Evolutionary conservation across 1,140 invertebrate species (phyloP), one percentile per base, ranked within the genome.

Genomic region (Metaphire vulgaris): DNA sequence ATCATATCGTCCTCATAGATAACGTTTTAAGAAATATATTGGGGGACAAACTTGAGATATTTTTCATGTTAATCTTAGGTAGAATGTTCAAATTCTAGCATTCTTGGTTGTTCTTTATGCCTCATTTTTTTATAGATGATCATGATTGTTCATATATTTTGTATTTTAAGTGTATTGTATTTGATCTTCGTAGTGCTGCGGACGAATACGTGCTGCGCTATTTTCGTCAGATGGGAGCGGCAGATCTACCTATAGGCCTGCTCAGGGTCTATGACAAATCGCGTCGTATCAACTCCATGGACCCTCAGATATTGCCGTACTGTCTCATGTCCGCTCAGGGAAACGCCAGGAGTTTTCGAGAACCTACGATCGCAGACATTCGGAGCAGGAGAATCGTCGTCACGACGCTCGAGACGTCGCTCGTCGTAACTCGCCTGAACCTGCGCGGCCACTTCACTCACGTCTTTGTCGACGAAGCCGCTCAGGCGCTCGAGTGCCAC

Each of bases 391-490:
- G 91, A 74, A 89, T 96, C n/a, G 89, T 95, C 70, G 91, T 95
- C 0, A 92, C 93, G 0, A 95, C 93, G 0, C 83, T 96, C 0
- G 91, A 90, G 75, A 94, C 92, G 32, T 93, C 93, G 0, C 91
- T 92, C 84, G 91, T 90, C 80, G 83, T 96, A 66, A 88, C 89
- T 0, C 21, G 33, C 34, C 26, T 26, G 14, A 14, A 74, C 1
- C 41, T 56, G 6, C 6, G 21, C 6, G 41, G 91, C 14, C 89
- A 90, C 75, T 94, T 94, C 79, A 93, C 91, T 0, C 93, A 96
- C 83, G 94, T 96, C 76, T 88, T 96, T 2, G 88, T 96, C 64
- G 93, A 96, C 86, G 93, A 96, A 87, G 93, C 93, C 0, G 93
- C 93, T 0, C 93, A 95, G 83, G 92, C 92, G 0, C 90, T 94